Base-by-base conservation (phyloP, 1,140 invertebrate genomes). In the Lordiphosa mommai region DNA sequence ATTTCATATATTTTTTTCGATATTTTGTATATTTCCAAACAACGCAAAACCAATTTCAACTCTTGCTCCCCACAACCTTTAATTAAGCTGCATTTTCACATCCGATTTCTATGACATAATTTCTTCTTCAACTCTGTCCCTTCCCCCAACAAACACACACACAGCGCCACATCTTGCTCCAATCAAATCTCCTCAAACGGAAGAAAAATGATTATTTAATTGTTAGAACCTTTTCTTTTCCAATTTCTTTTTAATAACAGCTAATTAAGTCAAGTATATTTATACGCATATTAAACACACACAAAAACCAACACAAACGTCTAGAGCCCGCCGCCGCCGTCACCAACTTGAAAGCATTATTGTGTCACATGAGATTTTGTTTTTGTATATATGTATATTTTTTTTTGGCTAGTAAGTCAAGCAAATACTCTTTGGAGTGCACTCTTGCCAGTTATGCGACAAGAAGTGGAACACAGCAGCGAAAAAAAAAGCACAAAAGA, bases 201-300 rank as follows among this genome's bases (percentile, higher is more conserved):
- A 56, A 66, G 38, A 49, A 41, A 82, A 76, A 84, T 84, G 57
- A 55, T 63, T 82, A 72, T 82, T 84, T 82, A 82, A 82, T 82
- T 84, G 76, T 46, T 36, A 27, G 47, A 76, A 44, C 56, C 58
- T 59, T 77, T 34, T 29, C 37, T 61, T 48, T 12, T 67, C 44
- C 76, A 84, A 82, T 82, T 82, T 84, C 72, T 58, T 82, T 84
- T 84, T 82, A 82, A 82, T 82, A 76, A 68, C 40, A 70, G 53
- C 71, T 84, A 68, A 82, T 82, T 82, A 82, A 71, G 67, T 84
- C 76, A 76, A 82, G 76, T 66, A 76, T 71, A 71, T 76, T 27
- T 74, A 46, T 49, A 76, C 77, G 70, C 57, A 77, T 71, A 60
- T 76, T 71, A 71, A 58, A 52, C 49, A 61, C 61, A 61, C 34